Conservation (phyloP, 2,888 invertebrate genomes). For the Agriopis aurantiaria region DNA sequence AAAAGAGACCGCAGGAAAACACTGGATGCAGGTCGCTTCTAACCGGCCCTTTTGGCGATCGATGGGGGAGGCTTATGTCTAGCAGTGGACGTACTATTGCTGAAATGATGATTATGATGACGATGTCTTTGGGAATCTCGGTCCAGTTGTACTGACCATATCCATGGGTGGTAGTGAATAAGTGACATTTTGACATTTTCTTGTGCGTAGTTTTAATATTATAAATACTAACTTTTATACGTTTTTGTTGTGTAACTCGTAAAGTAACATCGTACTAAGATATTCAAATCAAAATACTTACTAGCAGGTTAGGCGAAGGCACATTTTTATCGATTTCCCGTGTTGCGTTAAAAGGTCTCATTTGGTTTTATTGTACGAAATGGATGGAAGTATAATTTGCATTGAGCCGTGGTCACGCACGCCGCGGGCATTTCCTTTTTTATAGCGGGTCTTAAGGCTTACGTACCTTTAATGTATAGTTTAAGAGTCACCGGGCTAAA, state of each 20-base stretch:
- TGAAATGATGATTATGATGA: too few species aligned
- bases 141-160: too few species aligned
- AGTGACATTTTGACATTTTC: too few species aligned
- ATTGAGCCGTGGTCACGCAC: constrained; percentile 84
- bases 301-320: constrained; percentile 31
- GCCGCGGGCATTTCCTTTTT: constrained; percentile 72
- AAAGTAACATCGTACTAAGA: constrained; percentile 3
- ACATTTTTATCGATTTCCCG: constrained; percentile 77
- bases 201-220: too few species aligned
- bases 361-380: constrained; percentile 84
- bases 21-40: too few species aligned
- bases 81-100: too few species aligned
- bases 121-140: too few species aligned
- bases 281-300: constrained; percentile 27
- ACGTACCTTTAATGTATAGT: constrained; percentile 48
- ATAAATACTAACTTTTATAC: too few species aligned
- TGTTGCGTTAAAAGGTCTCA: constrained; percentile 85
- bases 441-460: constrained; percentile 73
- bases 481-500: not conserved
- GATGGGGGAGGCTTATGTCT: too few species aligned
- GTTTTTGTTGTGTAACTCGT: not conserved
- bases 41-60: too few species aligned
- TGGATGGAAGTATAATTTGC: constrained; percentile 84
- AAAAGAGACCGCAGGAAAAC: too few species aligned
- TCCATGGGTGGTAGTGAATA: too few species aligned